Conservation (phyloP, 2,888 invertebrate species). For the Pantelozetes paolii region DNA sequence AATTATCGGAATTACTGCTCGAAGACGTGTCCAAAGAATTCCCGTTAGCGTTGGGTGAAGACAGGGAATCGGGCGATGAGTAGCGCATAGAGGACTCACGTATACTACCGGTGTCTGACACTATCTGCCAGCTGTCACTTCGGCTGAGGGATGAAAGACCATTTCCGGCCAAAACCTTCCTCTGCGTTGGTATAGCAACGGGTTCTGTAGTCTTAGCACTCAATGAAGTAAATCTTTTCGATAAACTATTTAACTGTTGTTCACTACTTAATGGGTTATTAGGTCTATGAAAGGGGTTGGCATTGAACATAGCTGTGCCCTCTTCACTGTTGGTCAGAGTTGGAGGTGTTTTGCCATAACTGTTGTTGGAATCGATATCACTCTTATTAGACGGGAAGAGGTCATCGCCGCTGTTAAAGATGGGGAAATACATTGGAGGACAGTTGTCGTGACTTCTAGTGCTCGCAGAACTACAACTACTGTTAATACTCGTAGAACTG, state of each 20-base stretch:
- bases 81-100: constrained; percentile 47
- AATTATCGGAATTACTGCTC: constrained; percentile 20
- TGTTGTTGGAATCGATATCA: neutral
- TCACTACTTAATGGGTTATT: no score
- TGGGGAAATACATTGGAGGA: constrained; percentile 14
- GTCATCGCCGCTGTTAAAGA: constrained; percentile 30
- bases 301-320: constrained; percentile 39
- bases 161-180: neutral
- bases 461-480: constrained; percentile 60
- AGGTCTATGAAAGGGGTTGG: no score
- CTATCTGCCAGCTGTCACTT: constrained; percentile 52
- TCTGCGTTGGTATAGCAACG: constrained; percentile 31
- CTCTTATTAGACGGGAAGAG: constrained; percentile 17
- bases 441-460: constrained; percentile 49
- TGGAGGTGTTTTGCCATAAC: constrained; percentile 40
- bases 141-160: constrained; percentile 23
- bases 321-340: constrained; percentile 42
- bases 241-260: no score
- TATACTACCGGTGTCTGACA: constrained; percentile 51
- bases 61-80: constrained; percentile 43
- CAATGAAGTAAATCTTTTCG: no score
- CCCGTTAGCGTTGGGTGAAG: constrained; percentile 14
- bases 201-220: constrained; percentile 26
- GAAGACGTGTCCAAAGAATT: constrained; percentile 9
- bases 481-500: constrained; percentile 60